Evolutionary conservation across 2,113 vertebrate genomes (phyloP).

Genomic region (Illadopsis cleaveri): DNA sequence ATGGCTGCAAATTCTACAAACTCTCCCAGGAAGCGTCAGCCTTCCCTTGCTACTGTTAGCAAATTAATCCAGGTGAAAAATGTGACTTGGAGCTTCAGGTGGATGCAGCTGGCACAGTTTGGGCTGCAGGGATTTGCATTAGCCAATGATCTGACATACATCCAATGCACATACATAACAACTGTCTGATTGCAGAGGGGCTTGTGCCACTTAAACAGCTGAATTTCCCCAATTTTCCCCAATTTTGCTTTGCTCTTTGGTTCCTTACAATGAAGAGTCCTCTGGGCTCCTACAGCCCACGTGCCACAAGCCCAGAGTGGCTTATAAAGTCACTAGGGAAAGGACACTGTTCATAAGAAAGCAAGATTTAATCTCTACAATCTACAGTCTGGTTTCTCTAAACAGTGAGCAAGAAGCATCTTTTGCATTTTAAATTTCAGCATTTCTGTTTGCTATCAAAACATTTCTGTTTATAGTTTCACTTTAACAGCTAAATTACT

Average conservation of each 20-base stretch:
- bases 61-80: neutral
- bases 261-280: neutral
- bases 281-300: neutral
- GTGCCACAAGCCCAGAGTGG: neutral
- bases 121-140: neutral
- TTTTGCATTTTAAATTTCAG: constrained; percentile 51
- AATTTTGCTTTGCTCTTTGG: neutral
- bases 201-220: neutral
- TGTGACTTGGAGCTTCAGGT: neutral
- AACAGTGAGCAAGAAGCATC: constrained; percentile 38
- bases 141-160: neutral
- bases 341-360: neutral
- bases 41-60: neutral
- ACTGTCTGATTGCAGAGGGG: neutral
- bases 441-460: constrained; percentile 59
- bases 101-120: neutral
- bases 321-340: neutral
- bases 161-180: fast-evolving
- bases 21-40: neutral
- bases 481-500: constrained; percentile 64
- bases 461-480: constrained; percentile 62
- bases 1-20: neutral
- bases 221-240: neutral
- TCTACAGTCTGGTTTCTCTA: neutral
- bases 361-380: neutral